Conservation (phyloP, 2,113 vertebrate genomes). For the Sylvilagus bachmani region DNA sequence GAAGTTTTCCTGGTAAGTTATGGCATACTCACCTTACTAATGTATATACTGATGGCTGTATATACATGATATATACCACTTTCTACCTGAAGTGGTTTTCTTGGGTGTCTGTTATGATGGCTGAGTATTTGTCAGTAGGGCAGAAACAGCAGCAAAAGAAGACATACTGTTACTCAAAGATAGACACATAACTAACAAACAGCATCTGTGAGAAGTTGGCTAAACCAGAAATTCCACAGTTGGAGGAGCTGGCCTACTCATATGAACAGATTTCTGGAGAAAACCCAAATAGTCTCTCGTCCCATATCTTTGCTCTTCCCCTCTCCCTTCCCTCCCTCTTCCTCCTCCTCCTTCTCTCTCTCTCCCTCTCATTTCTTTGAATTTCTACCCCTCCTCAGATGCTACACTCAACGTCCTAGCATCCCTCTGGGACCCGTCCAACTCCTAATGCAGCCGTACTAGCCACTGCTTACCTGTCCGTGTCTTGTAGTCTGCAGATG, state of each 20-base stretch:
- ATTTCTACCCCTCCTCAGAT: background rate
- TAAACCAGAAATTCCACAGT: background rate
- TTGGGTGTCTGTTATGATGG: background rate
- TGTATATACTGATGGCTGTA: background rate
- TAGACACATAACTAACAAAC: background rate
- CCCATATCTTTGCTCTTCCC: background rate
- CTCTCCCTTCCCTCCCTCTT: background rate
- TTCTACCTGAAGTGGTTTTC: background rate
- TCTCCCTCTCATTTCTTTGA: background rate
- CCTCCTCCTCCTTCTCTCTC: background rate
- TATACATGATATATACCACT: background rate
- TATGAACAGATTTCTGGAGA: background rate
- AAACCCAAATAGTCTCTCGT: background rate
- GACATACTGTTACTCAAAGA: slow-evolving; percentile 40
- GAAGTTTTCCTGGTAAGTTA: slow-evolving; percentile 30
- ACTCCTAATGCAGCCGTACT: background rate
- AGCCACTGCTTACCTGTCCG: background rate
- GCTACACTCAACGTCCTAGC: background rate
- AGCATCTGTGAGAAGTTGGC: background rate
- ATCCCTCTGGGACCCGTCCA: background rate
- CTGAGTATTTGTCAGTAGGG: background rate
- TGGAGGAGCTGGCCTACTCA: background rate
- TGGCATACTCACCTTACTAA: background rate
- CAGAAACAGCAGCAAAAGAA: slow-evolving; percentile 14
- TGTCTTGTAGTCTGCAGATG: background rate